These are phyloP conservation scores for Calvadosia cruxmelitensis DNA, from an alignment of 30 jellyfish, hydroid and myxozoan species.

Conservation along the genomic window DNA sequence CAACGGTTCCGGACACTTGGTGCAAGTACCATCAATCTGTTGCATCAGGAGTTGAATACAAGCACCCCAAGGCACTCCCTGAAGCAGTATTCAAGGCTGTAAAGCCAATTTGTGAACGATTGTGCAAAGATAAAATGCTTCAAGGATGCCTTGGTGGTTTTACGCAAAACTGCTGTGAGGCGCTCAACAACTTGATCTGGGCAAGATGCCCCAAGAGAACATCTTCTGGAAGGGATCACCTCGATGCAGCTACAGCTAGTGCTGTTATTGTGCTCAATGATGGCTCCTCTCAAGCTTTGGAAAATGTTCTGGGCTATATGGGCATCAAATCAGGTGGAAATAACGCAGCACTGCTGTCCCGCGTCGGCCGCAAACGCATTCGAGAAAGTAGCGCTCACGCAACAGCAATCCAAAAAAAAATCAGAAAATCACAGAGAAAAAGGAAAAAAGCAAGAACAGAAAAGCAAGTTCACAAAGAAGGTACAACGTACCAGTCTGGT, in stretches of 20 bases:
- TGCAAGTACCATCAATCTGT: conserved; percentile 16
- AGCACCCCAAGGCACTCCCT: conserved; percentile 20
- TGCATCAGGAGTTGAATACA: not conserved
- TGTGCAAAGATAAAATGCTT: conserved; percentile 1
- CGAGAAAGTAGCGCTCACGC: not conserved
- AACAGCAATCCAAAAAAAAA: not conserved
- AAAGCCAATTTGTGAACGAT: conserved; percentile 14
- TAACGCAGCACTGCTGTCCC: not conserved
- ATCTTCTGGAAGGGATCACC: conserved; percentile 15
- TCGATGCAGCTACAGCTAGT: conserved; percentile 20
- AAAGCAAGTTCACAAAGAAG: too few species aligned
- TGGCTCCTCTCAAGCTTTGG: not conserved
- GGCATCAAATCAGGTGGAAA: not conserved
- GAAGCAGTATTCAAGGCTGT: conserved; percentile 13
- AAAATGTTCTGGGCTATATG: too few species aligned
- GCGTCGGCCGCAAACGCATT: not conserved
- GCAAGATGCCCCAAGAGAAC: conserved; percentile 14
- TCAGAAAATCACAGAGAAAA: too few species aligned
- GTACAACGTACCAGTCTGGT: too few species aligned
- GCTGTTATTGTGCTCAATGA: conserved; percentile 6
- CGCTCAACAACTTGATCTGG: conserved; percentile 25
- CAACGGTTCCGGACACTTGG: conserved; percentile 13
- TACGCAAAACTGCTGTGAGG: conserved; percentile 25
- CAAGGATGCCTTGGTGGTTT: conserved; percentile 34
- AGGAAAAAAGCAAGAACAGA: too few species aligned